Conservation (phyloP, 2,888 invertebrate genomes). For the Erpobdella octoculata region DNA sequence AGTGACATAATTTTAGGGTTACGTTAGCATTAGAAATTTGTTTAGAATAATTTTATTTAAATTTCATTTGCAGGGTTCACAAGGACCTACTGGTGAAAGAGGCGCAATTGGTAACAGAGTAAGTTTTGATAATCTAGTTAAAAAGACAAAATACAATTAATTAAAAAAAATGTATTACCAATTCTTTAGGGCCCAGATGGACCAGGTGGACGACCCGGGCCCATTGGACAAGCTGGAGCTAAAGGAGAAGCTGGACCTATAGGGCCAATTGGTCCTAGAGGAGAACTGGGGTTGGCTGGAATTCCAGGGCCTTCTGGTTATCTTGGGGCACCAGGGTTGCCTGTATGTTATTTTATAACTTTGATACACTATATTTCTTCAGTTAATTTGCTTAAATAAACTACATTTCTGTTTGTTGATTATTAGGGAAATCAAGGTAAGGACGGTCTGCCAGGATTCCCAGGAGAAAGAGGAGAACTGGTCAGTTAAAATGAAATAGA, state of each 20-base stretch:
- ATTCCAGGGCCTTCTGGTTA: conserved; percentile 41
- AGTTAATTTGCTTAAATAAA: not conserved
- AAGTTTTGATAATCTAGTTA: not conserved
- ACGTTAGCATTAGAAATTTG: not conserved
- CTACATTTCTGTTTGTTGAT: not conserved
- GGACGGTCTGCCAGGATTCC: conserved; percentile 30
- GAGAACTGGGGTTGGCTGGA: conserved; percentile 36
- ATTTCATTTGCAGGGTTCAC: conserved; percentile 30
- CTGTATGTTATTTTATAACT: conserved; percentile 22
- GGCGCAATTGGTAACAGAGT: conserved; percentile 43
- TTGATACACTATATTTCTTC: too few relatives aligned
- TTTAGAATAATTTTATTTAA: not conserved
- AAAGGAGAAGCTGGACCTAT: conserved; percentile 50
- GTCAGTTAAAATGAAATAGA: conserved; percentile 4
- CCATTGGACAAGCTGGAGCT: conserved; percentile 44
- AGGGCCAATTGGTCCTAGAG: conserved; percentile 51
- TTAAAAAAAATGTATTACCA: not conserved
- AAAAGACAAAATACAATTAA: not conserved
- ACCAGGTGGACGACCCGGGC: conserved; percentile 30
- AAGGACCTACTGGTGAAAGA: conserved; percentile 46
- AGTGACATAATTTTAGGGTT: conserved; percentile 9
- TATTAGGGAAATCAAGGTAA: conserved; percentile 32
- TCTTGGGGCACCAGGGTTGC: conserved; percentile 36
- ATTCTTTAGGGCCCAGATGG: conserved; percentile 25
- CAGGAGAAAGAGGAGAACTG: conserved; percentile 34